Evolutionary conservation across 1,140 invertebrate genomes (phyloP).

Genomic region (Trissolcus basalis): DNA sequence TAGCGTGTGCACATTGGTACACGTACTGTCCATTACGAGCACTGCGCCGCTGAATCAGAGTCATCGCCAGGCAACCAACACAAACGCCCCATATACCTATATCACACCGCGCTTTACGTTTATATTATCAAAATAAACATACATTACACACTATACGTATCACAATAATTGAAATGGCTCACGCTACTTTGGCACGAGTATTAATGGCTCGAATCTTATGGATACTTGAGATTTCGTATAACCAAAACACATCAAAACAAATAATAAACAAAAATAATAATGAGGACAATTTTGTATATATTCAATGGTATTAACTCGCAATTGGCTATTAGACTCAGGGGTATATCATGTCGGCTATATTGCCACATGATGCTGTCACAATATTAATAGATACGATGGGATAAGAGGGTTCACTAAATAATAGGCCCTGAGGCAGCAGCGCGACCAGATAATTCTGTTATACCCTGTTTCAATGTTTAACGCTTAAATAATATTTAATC

Average conservation of each 20-base stretch:
- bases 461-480: background rate
- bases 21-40: constrained; percentile 52
- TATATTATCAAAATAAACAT: constrained; percentile 39
- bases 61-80: constrained; percentile 20
- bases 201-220: background rate
- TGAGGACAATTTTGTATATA: background rate
- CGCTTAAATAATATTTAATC: background rate
- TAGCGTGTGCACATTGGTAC: constrained; percentile 55
- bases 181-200: background rate
- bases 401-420: constrained; percentile 24
- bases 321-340: constrained; percentile 24
- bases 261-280: too few species aligned
- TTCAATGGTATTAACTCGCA: background rate
- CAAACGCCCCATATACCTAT: constrained; percentile 24
- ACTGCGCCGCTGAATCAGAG: constrained; percentile 29
- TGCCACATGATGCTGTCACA: constrained; percentile 25
- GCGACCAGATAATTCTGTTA: constrained; percentile 5
- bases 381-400: constrained; percentile 40
- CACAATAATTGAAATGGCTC: constrained; percentile 32
- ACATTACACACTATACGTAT: constrained; percentile 24
- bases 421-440: constrained; percentile 32
- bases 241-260: background rate
- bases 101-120: constrained; percentile 22
- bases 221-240: background rate
- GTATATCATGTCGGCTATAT: constrained; percentile 8